These are phyloP conservation scores for Oostethus manadensis DNA, from an alignment of 2,113 vertebrate genomes.

Conservation along the genomic window DNA sequence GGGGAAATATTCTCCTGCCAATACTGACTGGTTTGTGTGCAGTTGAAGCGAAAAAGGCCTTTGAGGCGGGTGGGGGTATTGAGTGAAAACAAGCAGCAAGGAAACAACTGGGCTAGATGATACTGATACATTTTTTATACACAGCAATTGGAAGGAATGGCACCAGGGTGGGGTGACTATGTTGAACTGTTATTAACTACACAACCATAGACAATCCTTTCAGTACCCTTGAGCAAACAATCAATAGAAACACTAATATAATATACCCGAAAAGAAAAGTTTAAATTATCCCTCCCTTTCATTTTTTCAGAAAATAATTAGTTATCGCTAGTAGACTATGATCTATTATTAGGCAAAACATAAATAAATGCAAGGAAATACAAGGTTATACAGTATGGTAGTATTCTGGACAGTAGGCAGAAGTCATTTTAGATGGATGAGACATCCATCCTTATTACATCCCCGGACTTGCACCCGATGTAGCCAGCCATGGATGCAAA, in stretches of 20 bases:
- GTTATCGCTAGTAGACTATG: too few species aligned
- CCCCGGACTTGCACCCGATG: too few species aligned
- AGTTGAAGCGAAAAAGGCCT: constrained; percentile 45
- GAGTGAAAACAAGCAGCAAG: constrained; percentile 53
- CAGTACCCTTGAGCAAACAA: background rate
- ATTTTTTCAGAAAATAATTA: too few species aligned
- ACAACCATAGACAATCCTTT: background rate
- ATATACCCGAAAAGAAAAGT: background rate
- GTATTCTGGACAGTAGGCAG: too few species aligned
- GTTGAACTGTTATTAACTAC: background rate
- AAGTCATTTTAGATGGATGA: background rate
- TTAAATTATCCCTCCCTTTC: too few species aligned
- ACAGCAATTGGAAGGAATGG: constrained; percentile 21
- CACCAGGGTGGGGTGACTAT: background rate
- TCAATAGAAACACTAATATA: too few species aligned
- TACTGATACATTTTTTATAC: constrained; percentile 23
- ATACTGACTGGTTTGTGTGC: constrained; percentile 57
- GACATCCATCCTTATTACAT: too few species aligned
- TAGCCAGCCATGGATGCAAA: too few species aligned
- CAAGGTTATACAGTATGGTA: too few species aligned
- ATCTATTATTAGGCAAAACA: too few species aligned
- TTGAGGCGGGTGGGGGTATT: constrained; percentile 51
- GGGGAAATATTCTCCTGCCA: constrained; percentile 52
- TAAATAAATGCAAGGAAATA: too few species aligned
- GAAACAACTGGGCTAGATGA: constrained; percentile 31